Percentiles rank a stretch among this genome's conserved stretches.
phyloP scores from a whole-genome alignment of 2,888 invertebrate species.

The Dichetophora obliterata region DNA sequence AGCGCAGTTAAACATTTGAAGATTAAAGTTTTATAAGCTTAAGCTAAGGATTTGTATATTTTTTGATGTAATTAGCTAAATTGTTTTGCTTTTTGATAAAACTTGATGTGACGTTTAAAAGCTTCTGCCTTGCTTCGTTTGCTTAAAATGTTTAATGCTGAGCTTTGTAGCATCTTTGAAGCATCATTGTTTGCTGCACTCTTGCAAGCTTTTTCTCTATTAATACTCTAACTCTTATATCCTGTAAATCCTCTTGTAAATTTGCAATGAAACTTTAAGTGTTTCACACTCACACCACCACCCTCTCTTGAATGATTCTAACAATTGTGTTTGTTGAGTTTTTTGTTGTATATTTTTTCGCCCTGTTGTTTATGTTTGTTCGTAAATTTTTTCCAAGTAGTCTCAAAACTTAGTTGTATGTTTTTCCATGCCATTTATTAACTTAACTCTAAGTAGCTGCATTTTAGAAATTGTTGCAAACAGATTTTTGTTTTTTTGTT shows the following conservation, averaged over 20 bases:
- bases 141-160: background rate
- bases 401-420: background rate
- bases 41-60: background rate
- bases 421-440: background rate
- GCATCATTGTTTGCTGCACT: background rate
- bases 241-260: background rate
- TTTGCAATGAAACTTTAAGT: background rate
- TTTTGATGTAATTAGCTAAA: background rate
- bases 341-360: constrained; percentile 6
- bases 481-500: background rate
- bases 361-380: background rate
- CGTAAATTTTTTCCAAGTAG: background rate
- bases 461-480: constrained; percentile 4
- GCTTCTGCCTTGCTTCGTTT: background rate
- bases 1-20: background rate
- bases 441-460: background rate
- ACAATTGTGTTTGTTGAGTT: constrained; percentile 38
- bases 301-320: background rate
- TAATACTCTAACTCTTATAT: background rate
- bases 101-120: too few relatives aligned
- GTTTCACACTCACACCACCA: background rate
- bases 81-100: too few relatives aligned
- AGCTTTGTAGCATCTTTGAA: background rate
- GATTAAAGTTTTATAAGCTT: background rate
- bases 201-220: background rate